Evolutionary conservation across 2,888 invertebrate species (phyloP).

Genomic region (Gasteruption jaculator): DNA sequence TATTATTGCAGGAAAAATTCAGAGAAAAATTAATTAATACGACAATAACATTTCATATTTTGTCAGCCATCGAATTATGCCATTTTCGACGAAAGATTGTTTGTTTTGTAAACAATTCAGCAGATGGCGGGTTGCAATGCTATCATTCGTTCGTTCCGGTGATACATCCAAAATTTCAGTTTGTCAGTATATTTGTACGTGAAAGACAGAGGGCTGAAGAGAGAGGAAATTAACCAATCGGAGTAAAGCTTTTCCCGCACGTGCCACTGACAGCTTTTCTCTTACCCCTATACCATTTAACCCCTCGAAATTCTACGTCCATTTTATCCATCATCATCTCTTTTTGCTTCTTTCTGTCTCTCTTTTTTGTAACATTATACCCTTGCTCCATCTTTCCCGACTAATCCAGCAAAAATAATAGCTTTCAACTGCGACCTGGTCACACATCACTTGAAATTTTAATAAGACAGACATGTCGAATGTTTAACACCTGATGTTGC

Average conservation of each 20-base stretch:
- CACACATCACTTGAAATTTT: slow-evolving; percentile 25
- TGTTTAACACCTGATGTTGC: no score
- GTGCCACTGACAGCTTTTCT: slow-evolving; percentile 37
- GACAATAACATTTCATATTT: slow-evolving; percentile 2
- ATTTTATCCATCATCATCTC: slow-evolving; percentile 9
- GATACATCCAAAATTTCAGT: slow-evolving; percentile 11
- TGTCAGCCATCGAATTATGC: no score
- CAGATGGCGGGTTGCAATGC: slow-evolving; percentile 18
- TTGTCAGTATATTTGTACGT: slow-evolving; percentile 6
- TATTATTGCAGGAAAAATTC: no score
- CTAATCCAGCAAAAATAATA: slow-evolving; percentile 33
- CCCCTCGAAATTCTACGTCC: slow-evolving; percentile 21
- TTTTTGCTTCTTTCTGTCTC: slow-evolving; percentile 8
- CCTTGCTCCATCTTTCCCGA: slow-evolving; percentile 22
- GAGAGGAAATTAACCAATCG: slow-evolving; percentile 9
- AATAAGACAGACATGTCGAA: slow-evolving; percentile 23
- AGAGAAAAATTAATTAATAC: no score
- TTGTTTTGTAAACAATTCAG: slow-evolving; percentile 29
- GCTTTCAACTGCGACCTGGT: slow-evolving; percentile 24
- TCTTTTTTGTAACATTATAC: slow-evolving; percentile 8
- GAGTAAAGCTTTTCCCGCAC: slow-evolving; percentile 30
- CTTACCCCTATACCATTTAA: slow-evolving; percentile 26
- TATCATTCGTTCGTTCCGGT: slow-evolving; percentile 18
- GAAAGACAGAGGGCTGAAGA: slow-evolving; percentile 23
- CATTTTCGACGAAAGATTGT: no score